These are phyloP conservation scores for Ptychoptera albimana DNA, from an alignment of 2,888 invertebrate genomes.

Conservation along the genomic window DNA sequence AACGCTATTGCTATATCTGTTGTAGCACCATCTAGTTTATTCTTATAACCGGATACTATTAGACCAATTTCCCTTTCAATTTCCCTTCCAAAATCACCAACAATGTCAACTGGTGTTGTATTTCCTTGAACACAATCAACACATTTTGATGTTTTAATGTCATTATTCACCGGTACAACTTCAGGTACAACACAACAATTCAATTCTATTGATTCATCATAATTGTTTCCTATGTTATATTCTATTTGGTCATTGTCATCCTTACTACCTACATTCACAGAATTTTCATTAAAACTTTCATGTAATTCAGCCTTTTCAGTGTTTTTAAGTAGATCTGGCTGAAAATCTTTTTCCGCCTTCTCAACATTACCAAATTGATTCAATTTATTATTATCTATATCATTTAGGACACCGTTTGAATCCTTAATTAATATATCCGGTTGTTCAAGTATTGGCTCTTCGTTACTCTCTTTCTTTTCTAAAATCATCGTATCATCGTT, in stretches of 20 bases:
- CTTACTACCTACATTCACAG: neutral
- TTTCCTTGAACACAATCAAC: constrained; percentile 16
- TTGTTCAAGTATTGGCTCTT: constrained; percentile 14
- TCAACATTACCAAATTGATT: neutral
- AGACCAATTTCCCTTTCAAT: constrained; percentile 26
- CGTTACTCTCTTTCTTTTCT: constrained; percentile 8
- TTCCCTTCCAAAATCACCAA: constrained; percentile 26
- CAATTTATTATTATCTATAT: neutral
- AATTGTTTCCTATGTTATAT: constrained; percentile 4
- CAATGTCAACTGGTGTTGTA: constrained; percentile 24
- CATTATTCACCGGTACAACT: constrained; percentile 7
- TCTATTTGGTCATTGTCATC: neutral
- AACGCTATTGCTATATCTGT: neutral
- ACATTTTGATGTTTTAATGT: constrained; percentile 8
- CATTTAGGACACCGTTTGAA: constrained; percentile 3
- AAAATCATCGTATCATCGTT: constrained; percentile 7
- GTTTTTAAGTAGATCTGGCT: constrained; percentile 21
- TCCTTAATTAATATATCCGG: constrained; percentile 24
- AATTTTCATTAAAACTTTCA: constrained; percentile 3
- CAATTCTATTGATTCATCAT: constrained; percentile 2
- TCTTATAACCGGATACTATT: constrained; percentile 23
- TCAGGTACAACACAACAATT: constrained; percentile 5
- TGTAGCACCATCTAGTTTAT: neutral
- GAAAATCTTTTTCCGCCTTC: constrained; percentile 5
- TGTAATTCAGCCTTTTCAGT: constrained; percentile 9